Evolutionary conservation across 2,888 invertebrate genomes (phyloP).

Genomic region (Calameuta idolon): DNA sequence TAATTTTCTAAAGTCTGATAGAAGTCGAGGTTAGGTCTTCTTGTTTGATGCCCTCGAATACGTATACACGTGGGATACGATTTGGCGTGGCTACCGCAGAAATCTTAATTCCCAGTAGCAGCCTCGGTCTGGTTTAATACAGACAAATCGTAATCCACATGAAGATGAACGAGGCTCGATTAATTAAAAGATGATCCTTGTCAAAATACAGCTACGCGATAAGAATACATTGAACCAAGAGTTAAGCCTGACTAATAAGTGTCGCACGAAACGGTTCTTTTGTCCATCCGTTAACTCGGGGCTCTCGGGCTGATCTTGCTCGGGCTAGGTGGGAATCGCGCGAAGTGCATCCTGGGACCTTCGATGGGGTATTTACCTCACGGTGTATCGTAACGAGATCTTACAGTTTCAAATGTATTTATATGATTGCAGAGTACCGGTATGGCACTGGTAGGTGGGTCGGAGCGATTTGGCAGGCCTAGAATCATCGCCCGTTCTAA

Average conservation of each 20-base stretch:
- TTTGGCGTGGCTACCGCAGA: constrained; percentile 4
- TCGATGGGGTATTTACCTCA: neutral
- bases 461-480: constrained; percentile 37
- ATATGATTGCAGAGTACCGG: neutral
- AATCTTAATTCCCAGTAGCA: neutral
- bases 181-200: constrained; percentile 63
- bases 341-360: neutral
- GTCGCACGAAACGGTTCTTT: constrained; percentile 37
- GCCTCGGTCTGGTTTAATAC: constrained; percentile 49
- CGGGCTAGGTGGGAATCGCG: neutral
- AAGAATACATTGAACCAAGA: constrained; percentile 25
- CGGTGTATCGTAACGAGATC: neutral
- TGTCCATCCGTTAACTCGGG: neutral
- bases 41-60: neutral
- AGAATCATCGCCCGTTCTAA: constrained; percentile 45
- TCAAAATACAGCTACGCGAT: constrained; percentile 55
- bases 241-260: constrained; percentile 63
- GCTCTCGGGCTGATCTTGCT: neutral
- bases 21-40: neutral
- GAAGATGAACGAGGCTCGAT: constrained; percentile 57
- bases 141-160: constrained; percentile 63
- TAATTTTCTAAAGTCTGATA: neutral
- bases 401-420: neutral
- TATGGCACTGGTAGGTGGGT: neutral
- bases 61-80: neutral